Conservation (phyloP, 2,797 vertebrate species). For the Cyclura pinguis region DNA sequence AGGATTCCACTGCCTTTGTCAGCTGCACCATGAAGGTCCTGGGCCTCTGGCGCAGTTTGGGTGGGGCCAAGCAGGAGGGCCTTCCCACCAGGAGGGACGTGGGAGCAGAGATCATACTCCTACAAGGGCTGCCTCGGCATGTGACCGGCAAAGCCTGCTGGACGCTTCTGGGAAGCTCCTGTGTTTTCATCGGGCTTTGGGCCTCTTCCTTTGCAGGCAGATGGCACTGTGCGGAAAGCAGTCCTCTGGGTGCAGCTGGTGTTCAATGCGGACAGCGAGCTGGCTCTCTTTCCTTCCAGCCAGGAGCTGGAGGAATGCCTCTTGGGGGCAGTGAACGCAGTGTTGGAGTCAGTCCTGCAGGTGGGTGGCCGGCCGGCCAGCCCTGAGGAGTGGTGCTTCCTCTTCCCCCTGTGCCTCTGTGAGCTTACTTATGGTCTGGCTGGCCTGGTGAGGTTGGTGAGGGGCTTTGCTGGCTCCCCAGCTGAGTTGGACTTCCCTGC, state of each 20-base stretch:
- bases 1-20: constrained; percentile 78
- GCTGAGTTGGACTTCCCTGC: no score
- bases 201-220: not conserved
- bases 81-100: not conserved
- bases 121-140: no score
- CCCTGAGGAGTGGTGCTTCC: fast-evolving
- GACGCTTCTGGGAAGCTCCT: no score
- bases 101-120: not conserved
- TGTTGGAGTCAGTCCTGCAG: constrained; percentile 71
- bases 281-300: constrained; percentile 77
- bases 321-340: constrained; percentile 66
- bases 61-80: not conserved
- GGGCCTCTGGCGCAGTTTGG: not conserved
- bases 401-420: no score
- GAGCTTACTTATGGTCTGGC: no score
- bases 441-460: not conserved
- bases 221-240: not conserved
- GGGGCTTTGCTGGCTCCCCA: no score
- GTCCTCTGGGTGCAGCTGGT: constrained; percentile 71
- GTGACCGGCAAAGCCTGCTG: not conserved
- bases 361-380: constrained; percentile 47
- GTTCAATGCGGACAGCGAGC: constrained; percentile 68
- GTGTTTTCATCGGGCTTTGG: not conserved
- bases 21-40: constrained; percentile 79
- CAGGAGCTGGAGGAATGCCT: constrained; percentile 77